Conservation (phyloP, 2,888 invertebrate genomes). For the Thyatira batis region DNA sequence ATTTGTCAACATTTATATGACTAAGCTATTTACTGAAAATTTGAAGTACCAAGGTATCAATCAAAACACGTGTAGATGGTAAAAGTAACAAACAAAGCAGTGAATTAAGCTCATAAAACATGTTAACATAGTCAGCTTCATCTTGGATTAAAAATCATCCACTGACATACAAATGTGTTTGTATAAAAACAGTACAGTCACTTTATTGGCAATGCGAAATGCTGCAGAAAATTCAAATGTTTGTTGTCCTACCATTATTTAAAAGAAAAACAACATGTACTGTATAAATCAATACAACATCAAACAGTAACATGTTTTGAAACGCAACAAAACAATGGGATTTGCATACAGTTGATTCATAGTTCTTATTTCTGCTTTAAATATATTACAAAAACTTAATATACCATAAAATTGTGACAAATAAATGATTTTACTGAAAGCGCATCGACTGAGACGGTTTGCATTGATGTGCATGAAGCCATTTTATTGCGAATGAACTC, state of each 20-base stretch:
- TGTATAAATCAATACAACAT: neutral
- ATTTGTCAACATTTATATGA: too few species aligned
- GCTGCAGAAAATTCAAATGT: neutral
- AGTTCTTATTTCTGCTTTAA: neutral
- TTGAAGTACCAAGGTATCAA: neutral
- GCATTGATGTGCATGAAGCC: neutral
- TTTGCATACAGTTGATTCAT: neutral
- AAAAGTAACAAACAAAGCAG: neutral
- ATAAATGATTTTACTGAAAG: neutral
- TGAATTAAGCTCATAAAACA: neutral
- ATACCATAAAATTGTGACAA: neutral
- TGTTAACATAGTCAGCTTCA: neutral
- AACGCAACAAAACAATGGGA: neutral
- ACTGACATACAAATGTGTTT: neutral
- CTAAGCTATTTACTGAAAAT: too few species aligned
- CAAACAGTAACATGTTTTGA: neutral
- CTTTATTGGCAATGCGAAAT: neutral
- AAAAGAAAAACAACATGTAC: neutral
- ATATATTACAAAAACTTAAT: neutral
- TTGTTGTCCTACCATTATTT: neutral
- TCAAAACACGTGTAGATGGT: neutral
- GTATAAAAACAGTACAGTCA: neutral
- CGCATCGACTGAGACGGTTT: neutral
- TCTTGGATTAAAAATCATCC: neutral
- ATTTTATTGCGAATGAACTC: constrained; percentile 15